Conservation (phyloP, 35 echinoderm and acorn worm species). For the Patiria miniata region DNA sequence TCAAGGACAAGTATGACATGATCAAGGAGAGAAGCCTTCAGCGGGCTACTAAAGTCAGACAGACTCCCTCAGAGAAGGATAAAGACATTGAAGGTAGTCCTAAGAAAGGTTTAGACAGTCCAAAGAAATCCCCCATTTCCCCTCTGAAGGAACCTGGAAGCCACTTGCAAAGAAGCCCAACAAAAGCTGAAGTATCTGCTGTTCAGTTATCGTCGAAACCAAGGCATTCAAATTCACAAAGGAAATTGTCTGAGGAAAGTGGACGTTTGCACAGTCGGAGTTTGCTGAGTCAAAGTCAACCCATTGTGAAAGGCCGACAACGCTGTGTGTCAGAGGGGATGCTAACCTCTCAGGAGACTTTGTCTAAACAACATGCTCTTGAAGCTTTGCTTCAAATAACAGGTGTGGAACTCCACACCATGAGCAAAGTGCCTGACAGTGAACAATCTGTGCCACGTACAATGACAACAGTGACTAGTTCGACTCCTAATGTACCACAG, state of each 20-base stretch:
- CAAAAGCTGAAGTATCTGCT: neutral
- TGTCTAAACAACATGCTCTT: constrained; percentile 77
- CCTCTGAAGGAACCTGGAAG: neutral
- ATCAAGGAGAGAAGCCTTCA: constrained; percentile 80
- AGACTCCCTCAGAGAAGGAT: constrained; percentile 11
- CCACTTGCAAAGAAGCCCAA: neutral
- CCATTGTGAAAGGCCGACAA: neutral
- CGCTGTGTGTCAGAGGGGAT: constrained; percentile 3
- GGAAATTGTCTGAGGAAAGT: neutral
- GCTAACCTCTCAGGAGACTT: constrained; percentile 41
- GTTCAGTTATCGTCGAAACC: neutral
- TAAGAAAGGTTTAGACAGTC: constrained; percentile 21
- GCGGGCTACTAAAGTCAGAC: constrained; percentile 30
- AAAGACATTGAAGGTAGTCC: constrained; percentile 30
- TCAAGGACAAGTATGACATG: constrained; percentile 94
- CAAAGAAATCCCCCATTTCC: neutral
- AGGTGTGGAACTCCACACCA: constrained; percentile 73
- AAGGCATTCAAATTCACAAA: neutral
- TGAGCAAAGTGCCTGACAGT: constrained; percentile 25
- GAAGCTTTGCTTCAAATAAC: constrained; percentile 93
- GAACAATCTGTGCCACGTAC: neutral
- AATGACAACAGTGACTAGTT: neutral
- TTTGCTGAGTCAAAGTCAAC: neutral
- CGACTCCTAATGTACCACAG: neutral
- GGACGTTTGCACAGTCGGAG: neutral